Conservation (phyloP, 2,113 vertebrate species). For the Lophotis ruficrista region DNA sequence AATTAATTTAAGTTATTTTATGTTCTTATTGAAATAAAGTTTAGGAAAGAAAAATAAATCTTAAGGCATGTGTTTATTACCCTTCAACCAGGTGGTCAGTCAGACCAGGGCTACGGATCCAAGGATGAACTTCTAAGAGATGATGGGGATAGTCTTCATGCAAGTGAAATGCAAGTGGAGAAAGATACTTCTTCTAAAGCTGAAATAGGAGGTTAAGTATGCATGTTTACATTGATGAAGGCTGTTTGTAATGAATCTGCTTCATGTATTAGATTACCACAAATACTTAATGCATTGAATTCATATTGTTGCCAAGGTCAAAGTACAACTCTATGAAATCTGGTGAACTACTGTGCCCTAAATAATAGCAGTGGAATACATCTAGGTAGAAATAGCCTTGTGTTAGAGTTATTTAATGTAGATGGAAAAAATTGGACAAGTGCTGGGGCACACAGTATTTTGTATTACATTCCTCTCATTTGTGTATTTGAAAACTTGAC, state of each 20-base stretch:
- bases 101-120: constrained; percentile 88
- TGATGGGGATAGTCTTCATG: constrained; percentile 58
- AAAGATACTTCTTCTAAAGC: constrained; percentile 38
- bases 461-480: background rate
- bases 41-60: background rate
- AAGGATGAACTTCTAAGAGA: constrained; percentile 90
- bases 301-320: background rate
- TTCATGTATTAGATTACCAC: background rate
- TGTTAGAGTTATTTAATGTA: background rate
- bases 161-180: constrained; percentile 22
- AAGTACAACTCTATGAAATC: background rate
- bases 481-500: background rate
- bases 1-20: background rate
- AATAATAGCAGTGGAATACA: background rate
- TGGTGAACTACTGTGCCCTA: background rate
- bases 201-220: constrained; percentile 73
- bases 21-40: background rate
- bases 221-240: background rate
- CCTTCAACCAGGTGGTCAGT: constrained; percentile 78
- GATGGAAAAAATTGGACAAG: background rate
- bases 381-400: background rate
- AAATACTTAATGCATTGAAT: background rate
- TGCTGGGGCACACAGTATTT: background rate
- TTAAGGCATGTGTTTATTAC: constrained; percentile 7
- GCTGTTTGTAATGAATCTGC: background rate